Evolutionary conservation across 2,113 vertebrate species (phyloP).

Genomic region (Triplophysa siluroides): DNA sequence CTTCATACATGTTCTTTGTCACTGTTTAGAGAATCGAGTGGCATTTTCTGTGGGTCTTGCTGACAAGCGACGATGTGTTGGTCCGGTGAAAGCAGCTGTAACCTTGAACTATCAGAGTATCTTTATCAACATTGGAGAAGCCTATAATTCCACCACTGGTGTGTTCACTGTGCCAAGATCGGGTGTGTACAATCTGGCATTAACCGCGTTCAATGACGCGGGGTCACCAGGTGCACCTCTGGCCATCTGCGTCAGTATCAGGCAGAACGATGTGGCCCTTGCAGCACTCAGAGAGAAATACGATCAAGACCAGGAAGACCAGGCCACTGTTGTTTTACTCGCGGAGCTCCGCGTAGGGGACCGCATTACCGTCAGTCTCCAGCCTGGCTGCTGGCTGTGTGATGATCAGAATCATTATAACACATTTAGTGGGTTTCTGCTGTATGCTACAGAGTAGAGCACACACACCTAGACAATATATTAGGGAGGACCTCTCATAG

Average conservation of each 20-base stretch:
- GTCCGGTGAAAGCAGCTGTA: conserved; percentile 56
- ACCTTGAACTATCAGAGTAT: conserved; percentile 57
- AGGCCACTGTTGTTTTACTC: conserved; percentile 56
- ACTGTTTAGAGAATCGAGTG: conserved; percentile 36
- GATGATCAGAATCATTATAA: conserved; percentile 51
- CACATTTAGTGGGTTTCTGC: conserved; percentile 61
- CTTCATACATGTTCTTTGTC: background rate
- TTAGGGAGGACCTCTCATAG: too few species aligned
- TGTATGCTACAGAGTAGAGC: conserved; percentile 46
- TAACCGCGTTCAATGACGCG: conserved; percentile 54
- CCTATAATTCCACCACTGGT: conserved; percentile 59
- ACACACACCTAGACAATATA: background rate
- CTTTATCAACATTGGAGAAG: conserved; percentile 59
- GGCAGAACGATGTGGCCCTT: conserved; percentile 50
- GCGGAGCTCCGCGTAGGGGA: conserved; percentile 51
- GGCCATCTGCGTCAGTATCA: conserved; percentile 57
- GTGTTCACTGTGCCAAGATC: conserved; percentile 56
- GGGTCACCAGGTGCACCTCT: background rate
- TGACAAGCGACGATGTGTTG: conserved; percentile 50
- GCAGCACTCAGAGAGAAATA: conserved; percentile 60
- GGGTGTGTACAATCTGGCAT: conserved; percentile 61
- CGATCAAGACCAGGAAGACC: conserved; percentile 61
- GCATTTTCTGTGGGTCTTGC: conserved; percentile 56
- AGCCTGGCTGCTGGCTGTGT: conserved; percentile 56
- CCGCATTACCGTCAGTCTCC: conserved; percentile 61